Evolutionary conservation across 2,888 invertebrate genomes (phyloP), one percentile per base, ranked within the genome.

Genomic region (Scaptodrosophila latifasciaeformis): DNA sequence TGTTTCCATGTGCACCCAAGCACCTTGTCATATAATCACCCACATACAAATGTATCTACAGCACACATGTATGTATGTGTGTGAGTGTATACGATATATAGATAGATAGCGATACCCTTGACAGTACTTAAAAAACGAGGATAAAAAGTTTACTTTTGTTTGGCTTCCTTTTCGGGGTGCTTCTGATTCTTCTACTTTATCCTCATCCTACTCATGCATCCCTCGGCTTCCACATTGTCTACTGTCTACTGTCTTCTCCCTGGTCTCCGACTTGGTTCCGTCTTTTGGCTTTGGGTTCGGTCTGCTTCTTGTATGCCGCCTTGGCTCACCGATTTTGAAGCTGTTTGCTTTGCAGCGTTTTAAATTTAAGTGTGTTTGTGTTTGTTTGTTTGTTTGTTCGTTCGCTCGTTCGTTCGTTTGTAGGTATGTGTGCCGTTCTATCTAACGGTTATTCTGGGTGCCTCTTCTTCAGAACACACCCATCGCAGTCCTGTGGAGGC

Each of bases 91-190:
- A n/a, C n/a, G n/a, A 55, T 63, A 53, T 56, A 72, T 60, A 58
- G 60, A 70, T 60, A 80, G 81, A 80, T 78, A 72, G 81, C 81
- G 71, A 80, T 80, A 72, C 72, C 81, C 72, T 77, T 72, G 81
- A 67, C 81, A 80, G 72, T 80, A 77, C 72, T 72, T 80, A 77
- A 80, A 80, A 77, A 65, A 59, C 52, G 52, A 53, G 61, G 39
- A 65, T 60, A 66, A 65, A 65, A 51, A 78, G 61, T 77, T 80
- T 57, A 64, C 70, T 80, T 72, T 77, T 72, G 72, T 74, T 72
- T 72, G 77, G 78, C 55, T 49, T 2, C n/a, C 18, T 15, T 15
- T 18, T 17, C 4, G 17, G 7, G 37, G 4, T 37, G 37, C 6
- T 18, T 35, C 35, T 17, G 35, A 4, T 24, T 7, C 29, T 42